Evolutionary conservation across 1,140 invertebrate genomes (phyloP).

Genomic region (Plutomurus gul): DNA sequence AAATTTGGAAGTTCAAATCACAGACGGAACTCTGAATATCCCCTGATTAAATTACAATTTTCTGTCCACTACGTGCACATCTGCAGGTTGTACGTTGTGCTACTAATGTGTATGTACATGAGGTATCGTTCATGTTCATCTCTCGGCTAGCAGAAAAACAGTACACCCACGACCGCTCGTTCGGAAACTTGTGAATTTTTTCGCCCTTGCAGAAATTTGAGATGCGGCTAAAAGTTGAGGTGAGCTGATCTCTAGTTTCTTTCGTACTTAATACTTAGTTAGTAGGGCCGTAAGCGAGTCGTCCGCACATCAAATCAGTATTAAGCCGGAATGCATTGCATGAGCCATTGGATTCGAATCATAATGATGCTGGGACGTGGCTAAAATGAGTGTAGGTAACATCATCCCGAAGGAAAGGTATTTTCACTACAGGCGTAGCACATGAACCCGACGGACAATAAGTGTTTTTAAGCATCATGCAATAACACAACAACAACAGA

Average conservation of each 20-base stretch:
- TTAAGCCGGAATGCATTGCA: neutral
- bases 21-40: neutral
- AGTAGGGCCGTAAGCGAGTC: neutral
- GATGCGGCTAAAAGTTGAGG: neutral
- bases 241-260: too few species aligned
- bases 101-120: neutral
- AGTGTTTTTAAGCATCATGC: too few species aligned
- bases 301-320: neutral
- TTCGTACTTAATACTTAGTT: neutral
- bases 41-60: too few species aligned
- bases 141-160: neutral
- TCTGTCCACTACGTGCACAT: too few species aligned
- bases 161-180: neutral
- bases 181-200: neutral
- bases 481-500: neutral
- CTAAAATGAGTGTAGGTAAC: neutral
- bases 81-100: too few species aligned
- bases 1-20: conserved; percentile 36
- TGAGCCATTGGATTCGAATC: neutral
- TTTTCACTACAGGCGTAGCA: neutral
- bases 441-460: too few species aligned
- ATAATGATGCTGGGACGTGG: neutral
- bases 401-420: neutral
- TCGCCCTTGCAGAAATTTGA: conserved; percentile 15
- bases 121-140: neutral